Conservation (phyloP, 2,888 invertebrate genomes). For the Brachyptera risi region DNA sequence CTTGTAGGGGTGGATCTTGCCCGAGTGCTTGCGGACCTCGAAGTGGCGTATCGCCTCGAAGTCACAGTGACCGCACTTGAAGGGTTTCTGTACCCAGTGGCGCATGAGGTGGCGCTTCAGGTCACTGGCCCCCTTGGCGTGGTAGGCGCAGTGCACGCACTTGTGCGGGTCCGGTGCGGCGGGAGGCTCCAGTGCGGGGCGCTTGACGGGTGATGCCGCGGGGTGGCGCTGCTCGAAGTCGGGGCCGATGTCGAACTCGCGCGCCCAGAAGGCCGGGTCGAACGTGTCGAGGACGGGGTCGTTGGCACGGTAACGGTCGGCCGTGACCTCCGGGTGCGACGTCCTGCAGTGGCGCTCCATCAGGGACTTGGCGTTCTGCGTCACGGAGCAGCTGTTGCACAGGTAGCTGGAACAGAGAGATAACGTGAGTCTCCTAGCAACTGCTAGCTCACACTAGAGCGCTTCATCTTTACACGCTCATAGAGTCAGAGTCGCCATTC, state of each 20-base stretch:
- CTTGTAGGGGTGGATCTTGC: slow-evolving; percentile 18
- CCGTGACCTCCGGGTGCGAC: neutral
- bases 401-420: neutral
- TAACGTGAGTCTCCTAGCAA: neutral
- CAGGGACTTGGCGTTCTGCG: slow-evolving; percentile 5
- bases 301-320: neutral
- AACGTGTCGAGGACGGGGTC: neutral
- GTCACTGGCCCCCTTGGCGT: slow-evolving; percentile 34
- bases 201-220: neutral
- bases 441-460: no score
- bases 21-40: slow-evolving; percentile 27
- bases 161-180: slow-evolving; percentile 10
- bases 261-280: slow-evolving; percentile 27
- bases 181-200: neutral
- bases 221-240: neutral
- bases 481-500: no score
- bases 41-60: slow-evolving; percentile 28
- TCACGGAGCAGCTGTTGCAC: neutral
- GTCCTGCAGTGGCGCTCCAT: slow-evolving; percentile 3
- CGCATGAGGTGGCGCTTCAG: slow-evolving; percentile 47
- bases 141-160: slow-evolving; percentile 44
- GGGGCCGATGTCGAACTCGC: slow-evolving; percentile 19
- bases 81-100: slow-evolving; percentile 50
- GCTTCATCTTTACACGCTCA: no score
- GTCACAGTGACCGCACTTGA: slow-evolving; percentile 46